Evolutionary conservation across 2,888 invertebrate species (phyloP), one percentile per base, ranked within the genome.

Genomic region (Gasteruption jaculator): DNA sequence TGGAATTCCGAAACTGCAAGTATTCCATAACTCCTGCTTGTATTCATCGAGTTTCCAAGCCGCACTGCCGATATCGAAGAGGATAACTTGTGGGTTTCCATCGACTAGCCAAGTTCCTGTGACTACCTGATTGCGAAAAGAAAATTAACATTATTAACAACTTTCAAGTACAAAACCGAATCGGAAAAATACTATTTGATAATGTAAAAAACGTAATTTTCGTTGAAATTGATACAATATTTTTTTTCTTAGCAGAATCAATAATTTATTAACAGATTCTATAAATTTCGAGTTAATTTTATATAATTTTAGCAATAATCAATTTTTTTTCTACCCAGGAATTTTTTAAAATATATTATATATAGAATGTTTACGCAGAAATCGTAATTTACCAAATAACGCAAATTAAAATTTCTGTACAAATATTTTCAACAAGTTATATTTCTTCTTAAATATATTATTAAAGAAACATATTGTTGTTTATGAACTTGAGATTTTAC

Each of bases 81-180:
- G 77, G 38, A 99, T 85, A 27, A 99, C 86, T 71, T 94, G 94
- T 0, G 99, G 99, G 75, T 95, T 97, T n/a, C 99, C 99, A 64
- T 99, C 99, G 2, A 99, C 99, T 34, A 99, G 73, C 99, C 99
- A 99, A 3, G 95, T 86, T n/a, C 99, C 99, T 21, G 91, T 93
- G 62, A 90, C 85, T 7, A 94, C 77, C 87, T 90, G 61, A 16
- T n/a, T n/a, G n/a, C n/a, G n/a, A n/a, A 65, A 58, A 47, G 45
- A 21, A 46, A 43, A 24, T 41, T 35, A 31, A 16, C 4, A 12
- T 10, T 31, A 32, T 22, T 36, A 20, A 8, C 25, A 41, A 25
- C 15, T 25, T 31, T 6, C 8, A 38, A 11, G 20, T 24, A 25
- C 32, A n/a, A n/a, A n/a, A n/a, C n/a, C n/a, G n/a, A n/a, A n/a